A percentile compares a stretch with the other conserved stretches of the same genome.
Conservation (phyloP, 2,888 invertebrate species). For the Pyrrhosoma nymphula region DNA sequence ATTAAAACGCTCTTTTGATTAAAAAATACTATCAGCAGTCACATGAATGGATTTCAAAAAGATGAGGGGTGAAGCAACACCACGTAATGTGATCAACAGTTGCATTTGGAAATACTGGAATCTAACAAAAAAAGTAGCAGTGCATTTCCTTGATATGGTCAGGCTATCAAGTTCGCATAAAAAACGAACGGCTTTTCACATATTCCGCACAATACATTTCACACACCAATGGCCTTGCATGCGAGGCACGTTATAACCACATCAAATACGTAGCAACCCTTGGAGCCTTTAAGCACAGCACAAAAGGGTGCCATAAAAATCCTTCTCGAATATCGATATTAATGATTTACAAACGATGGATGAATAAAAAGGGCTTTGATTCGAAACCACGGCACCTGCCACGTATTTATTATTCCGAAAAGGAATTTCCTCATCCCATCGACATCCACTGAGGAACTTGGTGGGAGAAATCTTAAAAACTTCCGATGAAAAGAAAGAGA, state of each 20-base stretch:
- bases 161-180: not conserved
- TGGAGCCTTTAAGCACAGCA: not conserved
- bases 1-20: too few relatives aligned
- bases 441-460: not conserved
- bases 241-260: not conserved
- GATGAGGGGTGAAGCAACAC: not conserved
- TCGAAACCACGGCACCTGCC: constrained; percentile 21
- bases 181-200: not conserved
- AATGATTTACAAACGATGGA: not conserved
- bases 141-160: not conserved
- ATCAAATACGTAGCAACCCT: not conserved
- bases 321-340: not conserved
- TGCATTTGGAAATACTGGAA: not conserved
- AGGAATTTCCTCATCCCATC: not conserved
- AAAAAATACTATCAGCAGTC: too few relatives aligned
- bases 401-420: not conserved
- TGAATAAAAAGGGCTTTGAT: not conserved
- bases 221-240: not conserved
- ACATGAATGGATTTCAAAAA: not conserved
- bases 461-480: not conserved
- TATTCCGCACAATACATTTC: not conserved
- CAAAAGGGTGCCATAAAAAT: not conserved
- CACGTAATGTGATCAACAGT: not conserved
- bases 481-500: not conserved
- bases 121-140: not conserved